Evolutionary conservation across 2,888 invertebrate genomes (phyloP).

Genomic region (Leucozona laternaria): DNA sequence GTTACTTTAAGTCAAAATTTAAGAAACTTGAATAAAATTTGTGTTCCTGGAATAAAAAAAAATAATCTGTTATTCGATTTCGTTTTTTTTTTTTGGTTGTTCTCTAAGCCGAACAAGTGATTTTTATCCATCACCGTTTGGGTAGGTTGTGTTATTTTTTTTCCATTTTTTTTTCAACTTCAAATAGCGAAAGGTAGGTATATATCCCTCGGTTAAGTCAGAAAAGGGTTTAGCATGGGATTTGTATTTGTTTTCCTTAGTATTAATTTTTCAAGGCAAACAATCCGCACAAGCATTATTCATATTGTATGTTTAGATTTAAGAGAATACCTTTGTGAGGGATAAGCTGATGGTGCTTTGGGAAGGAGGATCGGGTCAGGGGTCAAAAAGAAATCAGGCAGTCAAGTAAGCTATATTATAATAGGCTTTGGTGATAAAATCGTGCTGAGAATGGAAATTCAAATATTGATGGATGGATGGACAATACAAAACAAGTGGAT

Average conservation of each 20-base stretch:
- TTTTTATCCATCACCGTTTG: slow-evolving; percentile 3
- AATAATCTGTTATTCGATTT: not conserved
- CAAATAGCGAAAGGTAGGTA: not conserved
- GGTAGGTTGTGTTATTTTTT: not conserved
- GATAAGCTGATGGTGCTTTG: no score
- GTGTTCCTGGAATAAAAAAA: not conserved
- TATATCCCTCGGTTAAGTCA: not conserved
- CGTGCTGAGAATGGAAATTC: slow-evolving; percentile 47
- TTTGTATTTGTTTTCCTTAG: not conserved
- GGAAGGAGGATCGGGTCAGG: slow-evolving; percentile 9
- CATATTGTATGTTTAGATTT: no score
- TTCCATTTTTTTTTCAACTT: not conserved
- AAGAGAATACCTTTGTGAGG: not conserved
- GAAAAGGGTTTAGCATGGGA: slow-evolving; percentile 1
- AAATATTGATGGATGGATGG: no score
- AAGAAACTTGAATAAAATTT: slow-evolving; percentile 41
- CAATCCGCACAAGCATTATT: slow-evolving; percentile 8
- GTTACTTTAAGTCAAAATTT: slow-evolving; percentile 34
- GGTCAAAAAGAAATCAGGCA: not conserved
- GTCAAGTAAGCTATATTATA: slow-evolving; percentile 24
- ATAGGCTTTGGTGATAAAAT: slow-evolving; percentile 19
- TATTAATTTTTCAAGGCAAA: not conserved
- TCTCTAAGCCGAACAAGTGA: not conserved
- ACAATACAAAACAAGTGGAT: not conserved
- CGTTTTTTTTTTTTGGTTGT: no score